Conservation (phyloP, 2,888 invertebrate species). For the Lasioglossum morio region DNA sequence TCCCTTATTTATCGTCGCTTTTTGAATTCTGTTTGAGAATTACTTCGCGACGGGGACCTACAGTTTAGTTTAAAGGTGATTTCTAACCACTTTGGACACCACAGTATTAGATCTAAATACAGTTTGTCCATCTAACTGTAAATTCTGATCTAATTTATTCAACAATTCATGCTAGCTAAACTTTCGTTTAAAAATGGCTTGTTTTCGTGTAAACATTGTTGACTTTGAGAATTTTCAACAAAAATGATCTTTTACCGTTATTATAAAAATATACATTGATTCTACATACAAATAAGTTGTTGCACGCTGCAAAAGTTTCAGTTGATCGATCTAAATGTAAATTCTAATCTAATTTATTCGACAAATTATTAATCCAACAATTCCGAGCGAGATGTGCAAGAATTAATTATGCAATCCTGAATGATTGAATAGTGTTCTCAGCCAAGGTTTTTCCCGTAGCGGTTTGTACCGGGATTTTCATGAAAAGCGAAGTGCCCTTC, state of each 20-base stretch:
- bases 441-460: background rate
- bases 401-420: background rate
- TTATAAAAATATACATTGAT: too few relatives aligned
- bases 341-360: background rate
- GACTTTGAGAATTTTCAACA: too few relatives aligned
- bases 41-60: too few relatives aligned
- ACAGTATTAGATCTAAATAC: too few relatives aligned
- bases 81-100: too few relatives aligned
- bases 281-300: background rate
- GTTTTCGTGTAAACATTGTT: too few relatives aligned
- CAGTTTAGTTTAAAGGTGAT: too few relatives aligned
- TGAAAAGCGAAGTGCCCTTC: slow-evolving; percentile 48
- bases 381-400: background rate
- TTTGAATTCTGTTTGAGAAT: too few relatives aligned
- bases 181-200: too few relatives aligned
- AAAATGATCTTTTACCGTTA: too few relatives aligned
- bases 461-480: background rate
- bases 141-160: background rate
- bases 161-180: background rate
- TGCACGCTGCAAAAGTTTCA: background rate
- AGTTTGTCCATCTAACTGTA: background rate
- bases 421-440: background rate
- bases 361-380: background rate
- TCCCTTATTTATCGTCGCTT: too few relatives aligned
- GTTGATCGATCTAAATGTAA: background rate